Evolutionary conservation across 2,797 vertebrate species (phyloP), one percentile per base, ranked within the genome.

Genomic region (Synaphobranchus kaupii): DNA sequence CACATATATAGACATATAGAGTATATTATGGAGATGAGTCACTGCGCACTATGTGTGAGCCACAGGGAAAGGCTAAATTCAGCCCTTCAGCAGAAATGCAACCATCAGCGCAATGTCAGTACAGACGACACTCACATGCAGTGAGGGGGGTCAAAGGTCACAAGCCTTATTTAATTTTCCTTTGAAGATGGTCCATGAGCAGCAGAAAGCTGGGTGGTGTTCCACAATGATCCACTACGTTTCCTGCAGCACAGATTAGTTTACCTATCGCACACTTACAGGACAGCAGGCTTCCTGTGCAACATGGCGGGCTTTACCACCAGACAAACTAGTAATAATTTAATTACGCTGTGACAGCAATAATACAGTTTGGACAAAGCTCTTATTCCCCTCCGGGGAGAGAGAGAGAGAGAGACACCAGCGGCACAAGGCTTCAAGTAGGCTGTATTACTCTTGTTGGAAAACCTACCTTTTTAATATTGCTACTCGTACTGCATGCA

Each of bases 391-490:
- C 95, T 96, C 95, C 6, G 17, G 58, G 22, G n/a, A 34, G 68
- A 9, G 28, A 71, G 9, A 31, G 68, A 68, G 97, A 96, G 96
- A 97, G 96, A 93, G 93, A n/a, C n/a, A 95, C 94, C 96, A 94
- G 6, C 96, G 96, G 97, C 94, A 95, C 90, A 92, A 92, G 95
- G 96, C 94, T 96, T 88, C 95, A 95, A 95, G 94, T 96, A 95
- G 94, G 96, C 96, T 96, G 96, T 95, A 96, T 96, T 95, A 96
- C 96, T 96, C 96, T 95, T 95, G 28, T 68, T 87, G 92, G 94
- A 94, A 95, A 93, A 88, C 90, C 96, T 93, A 91, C 95, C 92
- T 95, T 97, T 98, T 97, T 98, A 98, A 97, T 97, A 98, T 97
- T 97, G 96, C 96, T 96, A 96, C 97, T 97, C 95, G 94, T 88